phyloP scores from a whole-genome alignment of 2,797 vertebrate genomes.

The Myiothlypis coronata region DNA sequence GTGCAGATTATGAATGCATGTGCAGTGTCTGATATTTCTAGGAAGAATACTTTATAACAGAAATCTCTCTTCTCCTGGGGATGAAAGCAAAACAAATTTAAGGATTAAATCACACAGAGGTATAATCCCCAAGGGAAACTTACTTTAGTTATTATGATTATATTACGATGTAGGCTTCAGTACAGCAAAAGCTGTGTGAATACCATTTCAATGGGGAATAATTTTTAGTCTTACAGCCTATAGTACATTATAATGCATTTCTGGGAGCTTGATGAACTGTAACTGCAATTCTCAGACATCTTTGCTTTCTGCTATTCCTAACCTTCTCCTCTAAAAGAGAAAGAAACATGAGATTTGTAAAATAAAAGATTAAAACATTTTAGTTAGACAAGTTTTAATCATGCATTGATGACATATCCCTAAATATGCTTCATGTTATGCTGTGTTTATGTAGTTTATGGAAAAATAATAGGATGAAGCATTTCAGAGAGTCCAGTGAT shows the following conservation, averaged over 20 bases:
- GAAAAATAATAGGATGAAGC: neutral
- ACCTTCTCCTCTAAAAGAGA: neutral
- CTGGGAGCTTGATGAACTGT: slow-evolving; percentile 60
- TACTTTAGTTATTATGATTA: slow-evolving; percentile 73
- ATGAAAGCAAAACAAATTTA: slow-evolving; percentile 79
- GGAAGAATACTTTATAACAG: slow-evolving; percentile 69
- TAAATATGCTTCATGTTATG: neutral
- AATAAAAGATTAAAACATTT: neutral
- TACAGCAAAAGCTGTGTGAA: slow-evolving; percentile 68
- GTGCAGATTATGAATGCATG: slow-evolving; percentile 64
- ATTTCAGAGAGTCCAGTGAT: neutral
- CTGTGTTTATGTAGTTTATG: neutral
- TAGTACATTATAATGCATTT: slow-evolving; percentile 69
- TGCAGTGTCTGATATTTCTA: slow-evolving; percentile 52
- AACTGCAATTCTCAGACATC: slow-evolving; percentile 43
- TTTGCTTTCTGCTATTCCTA: slow-evolving; percentile 9
- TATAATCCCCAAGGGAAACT: slow-evolving; percentile 73
- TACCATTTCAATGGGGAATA: slow-evolving; percentile 71
- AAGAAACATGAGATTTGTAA: neutral
- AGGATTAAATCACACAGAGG: slow-evolving; percentile 78
- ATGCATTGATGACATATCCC: neutral
- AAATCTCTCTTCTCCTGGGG: slow-evolving; percentile 74
- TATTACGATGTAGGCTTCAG: slow-evolving; percentile 46
- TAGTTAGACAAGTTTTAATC: neutral
- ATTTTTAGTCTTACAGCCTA: slow-evolving; percentile 71